A percentile compares a stretch with the other conserved stretches of the same genome.
Evolutionary conservation across 2,113 vertebrate genomes (phyloP).

Genomic region (Albula goreensis): DNA sequence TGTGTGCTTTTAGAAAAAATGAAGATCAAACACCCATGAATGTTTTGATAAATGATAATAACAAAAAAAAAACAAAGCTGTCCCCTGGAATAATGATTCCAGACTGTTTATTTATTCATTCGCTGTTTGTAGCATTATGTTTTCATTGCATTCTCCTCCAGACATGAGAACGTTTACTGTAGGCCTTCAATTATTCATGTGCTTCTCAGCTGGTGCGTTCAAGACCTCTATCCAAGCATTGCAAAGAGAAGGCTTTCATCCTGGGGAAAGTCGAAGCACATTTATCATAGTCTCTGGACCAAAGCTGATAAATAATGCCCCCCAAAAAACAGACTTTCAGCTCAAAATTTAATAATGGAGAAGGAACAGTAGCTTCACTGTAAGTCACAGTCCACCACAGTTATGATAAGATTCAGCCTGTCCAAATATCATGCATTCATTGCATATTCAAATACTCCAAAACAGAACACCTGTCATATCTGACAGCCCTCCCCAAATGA

Average conservation of each 20-base stretch:
- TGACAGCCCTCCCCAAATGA: no score
- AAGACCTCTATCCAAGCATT: not conserved
- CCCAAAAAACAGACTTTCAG: not conserved
- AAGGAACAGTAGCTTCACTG: not conserved
- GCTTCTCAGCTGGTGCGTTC: constrained; percentile 27
- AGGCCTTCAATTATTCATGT: constrained; percentile 64
- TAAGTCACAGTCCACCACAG: not conserved
- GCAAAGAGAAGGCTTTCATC: constrained; percentile 1
- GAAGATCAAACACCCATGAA: constrained; percentile 8
- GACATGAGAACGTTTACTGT: constrained; percentile 29
- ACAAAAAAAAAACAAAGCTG: not conserved
- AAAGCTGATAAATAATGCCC: constrained; percentile 25
- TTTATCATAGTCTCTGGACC: constrained; percentile 33
- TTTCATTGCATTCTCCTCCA: constrained; percentile 28
- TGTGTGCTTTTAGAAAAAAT: not conserved
- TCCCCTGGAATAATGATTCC: constrained; percentile 16
- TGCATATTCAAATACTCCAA: no score
- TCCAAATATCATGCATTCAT: not conserved
- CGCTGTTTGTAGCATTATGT: constrained; percentile 34
- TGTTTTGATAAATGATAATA: not conserved
- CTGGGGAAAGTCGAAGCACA: constrained; percentile 28
- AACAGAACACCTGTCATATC: no score
- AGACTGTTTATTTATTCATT: constrained; percentile 38
- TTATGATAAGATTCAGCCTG: not conserved
- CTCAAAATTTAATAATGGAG: constrained; percentile 29